phyloP scores from a whole-genome alignment of 1,140 invertebrate genomes.

The Rhyzopertha dominica region DNA sequence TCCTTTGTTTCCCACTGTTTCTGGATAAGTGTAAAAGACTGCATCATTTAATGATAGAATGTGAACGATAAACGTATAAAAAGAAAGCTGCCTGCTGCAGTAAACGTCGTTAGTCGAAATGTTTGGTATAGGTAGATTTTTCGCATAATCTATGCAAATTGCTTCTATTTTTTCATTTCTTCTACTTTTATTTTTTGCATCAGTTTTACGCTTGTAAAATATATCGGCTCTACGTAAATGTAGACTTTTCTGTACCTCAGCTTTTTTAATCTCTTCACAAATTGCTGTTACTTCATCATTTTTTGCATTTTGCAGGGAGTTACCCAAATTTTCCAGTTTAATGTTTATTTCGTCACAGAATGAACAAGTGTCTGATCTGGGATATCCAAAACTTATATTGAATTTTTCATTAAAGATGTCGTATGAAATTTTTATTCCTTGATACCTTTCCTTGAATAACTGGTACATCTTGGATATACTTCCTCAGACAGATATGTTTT shows the following conservation, averaged over 20 bases:
- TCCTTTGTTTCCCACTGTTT: conserved; percentile 28
- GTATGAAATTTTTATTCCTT: conserved; percentile 5
- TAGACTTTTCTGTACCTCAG: conserved; percentile 16
- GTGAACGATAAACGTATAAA: conserved; percentile 31
- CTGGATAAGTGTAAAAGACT: conserved; percentile 27
- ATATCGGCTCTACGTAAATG: conserved; percentile 17
- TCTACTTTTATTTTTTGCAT: conserved; percentile 9
- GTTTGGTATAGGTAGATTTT: conserved; percentile 28
- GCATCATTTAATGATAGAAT: conserved; percentile 14
- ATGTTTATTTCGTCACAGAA: conserved; percentile 16
- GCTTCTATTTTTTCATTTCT: conserved; percentile 16
- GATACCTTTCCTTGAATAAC: conserved; percentile 14
- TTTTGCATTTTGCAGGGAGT: too few relatives aligned
- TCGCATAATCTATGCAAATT: conserved; percentile 26
- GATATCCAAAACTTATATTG: conserved; percentile 20
- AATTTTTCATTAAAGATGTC: conserved; percentile 14
- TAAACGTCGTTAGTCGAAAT: conserved; percentile 33
- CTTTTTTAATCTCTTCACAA: conserved; percentile 1
- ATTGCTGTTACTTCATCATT: too few relatives aligned
- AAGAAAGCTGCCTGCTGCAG: conserved; percentile 28
- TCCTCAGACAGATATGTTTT: conserved; percentile 17
- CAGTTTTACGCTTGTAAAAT: conserved; percentile 26
- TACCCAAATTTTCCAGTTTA: too few relatives aligned
- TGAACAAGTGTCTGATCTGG: conserved; percentile 9
- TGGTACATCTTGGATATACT: conserved; percentile 14